These are phyloP conservation scores for Druceiella hillmani DNA, from an alignment of 2,888 invertebrate species.

Conservation along the genomic window DNA sequence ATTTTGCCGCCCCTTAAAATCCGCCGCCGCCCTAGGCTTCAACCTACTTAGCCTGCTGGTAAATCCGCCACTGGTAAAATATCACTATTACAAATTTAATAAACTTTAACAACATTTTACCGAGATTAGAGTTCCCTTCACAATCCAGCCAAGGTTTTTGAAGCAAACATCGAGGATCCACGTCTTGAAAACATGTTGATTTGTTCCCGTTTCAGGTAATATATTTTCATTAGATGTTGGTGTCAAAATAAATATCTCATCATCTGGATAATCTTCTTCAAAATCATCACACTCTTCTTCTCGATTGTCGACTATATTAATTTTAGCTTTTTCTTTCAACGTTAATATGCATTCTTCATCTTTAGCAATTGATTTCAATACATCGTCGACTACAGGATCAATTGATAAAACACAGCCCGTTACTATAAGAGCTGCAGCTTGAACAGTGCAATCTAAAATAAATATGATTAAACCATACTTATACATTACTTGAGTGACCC, in stretches of 20 bases:
- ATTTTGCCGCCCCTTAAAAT: no score
- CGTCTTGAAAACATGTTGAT: slow-evolving; percentile 37
- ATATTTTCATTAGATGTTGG: slow-evolving; percentile 20
- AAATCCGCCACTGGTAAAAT: no score
- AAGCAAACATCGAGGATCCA: slow-evolving; percentile 65
- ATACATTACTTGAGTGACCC: no score
- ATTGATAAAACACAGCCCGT: slow-evolving; percentile 65
- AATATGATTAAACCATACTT: no score
- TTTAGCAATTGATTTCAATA: slow-evolving; percentile 52
- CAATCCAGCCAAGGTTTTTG: slow-evolving; percentile 45
- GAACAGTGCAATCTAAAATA: slow-evolving; percentile 59
- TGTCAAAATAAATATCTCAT: slow-evolving; percentile 36
- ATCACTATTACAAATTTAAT: no score
- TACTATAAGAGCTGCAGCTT: slow-evolving; percentile 68
- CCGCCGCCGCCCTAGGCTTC: no score
- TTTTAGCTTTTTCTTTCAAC: slow-evolving; percentile 27
- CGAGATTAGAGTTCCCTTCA: slow-evolving; percentile 33
- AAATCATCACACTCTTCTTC: slow-evolving; percentile 42
- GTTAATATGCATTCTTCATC: slow-evolving; percentile 32
- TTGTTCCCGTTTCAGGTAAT: slow-evolving; percentile 28
- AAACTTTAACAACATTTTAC: no score
- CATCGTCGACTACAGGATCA: slow-evolving; percentile 60
- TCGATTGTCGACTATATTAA: slow-evolving; percentile 10
- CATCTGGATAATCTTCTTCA: slow-evolving; percentile 46
- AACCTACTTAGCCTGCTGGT: no score